These are phyloP conservation scores for Sander lucioperca DNA, from an alignment of 2,113 vertebrate species.

Conservation along the genomic window DNA sequence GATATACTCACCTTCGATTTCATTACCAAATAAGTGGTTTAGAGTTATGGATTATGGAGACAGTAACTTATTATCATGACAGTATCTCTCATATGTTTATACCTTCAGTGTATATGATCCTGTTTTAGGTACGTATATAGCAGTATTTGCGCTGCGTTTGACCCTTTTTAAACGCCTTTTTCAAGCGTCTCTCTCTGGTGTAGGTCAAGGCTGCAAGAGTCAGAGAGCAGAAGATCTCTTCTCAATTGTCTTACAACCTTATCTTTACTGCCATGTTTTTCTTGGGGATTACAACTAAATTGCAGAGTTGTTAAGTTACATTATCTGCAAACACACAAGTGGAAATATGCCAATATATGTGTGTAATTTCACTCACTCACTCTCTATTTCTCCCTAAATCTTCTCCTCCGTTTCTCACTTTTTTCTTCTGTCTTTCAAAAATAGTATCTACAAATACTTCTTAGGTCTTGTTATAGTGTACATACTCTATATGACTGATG, in stretches of 20 bases:
- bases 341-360: background rate
- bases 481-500: background rate
- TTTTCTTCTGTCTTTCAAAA: background rate
- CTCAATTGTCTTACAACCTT: constrained; percentile 56
- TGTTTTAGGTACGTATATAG: background rate
- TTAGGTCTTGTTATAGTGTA: background rate
- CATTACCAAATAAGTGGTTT: background rate
- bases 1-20: background rate
- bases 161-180: constrained; percentile 10
- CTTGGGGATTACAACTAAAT: constrained; percentile 67
- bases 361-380: background rate
- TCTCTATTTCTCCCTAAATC: background rate
- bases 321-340: constrained; percentile 42
- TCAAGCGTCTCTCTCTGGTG: background rate
- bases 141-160: background rate
- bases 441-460: background rate
- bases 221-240: constrained; percentile 55
- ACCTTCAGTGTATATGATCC: background rate
- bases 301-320: constrained; percentile 64
- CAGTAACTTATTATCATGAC: background rate
- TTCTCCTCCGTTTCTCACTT: background rate
- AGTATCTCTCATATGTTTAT: background rate
- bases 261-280: constrained; percentile 85
- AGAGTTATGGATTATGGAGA: background rate
- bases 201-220: constrained; percentile 76